Conservation (phyloP, 2,113 vertebrate species). For the Centropus bengalensis region DNA sequence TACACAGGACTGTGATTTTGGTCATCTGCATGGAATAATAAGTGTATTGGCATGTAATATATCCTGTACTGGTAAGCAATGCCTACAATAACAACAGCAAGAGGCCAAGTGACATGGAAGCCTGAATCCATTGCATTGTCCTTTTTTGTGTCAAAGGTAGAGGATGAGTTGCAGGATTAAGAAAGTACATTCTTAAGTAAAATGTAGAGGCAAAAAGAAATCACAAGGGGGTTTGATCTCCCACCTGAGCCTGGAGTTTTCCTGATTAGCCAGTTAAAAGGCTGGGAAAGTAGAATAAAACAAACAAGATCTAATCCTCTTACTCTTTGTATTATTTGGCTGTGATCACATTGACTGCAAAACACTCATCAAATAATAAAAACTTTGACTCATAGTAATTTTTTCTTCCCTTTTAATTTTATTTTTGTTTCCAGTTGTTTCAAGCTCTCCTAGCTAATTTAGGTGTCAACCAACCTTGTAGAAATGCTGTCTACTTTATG, state of each 20-base stretch:
- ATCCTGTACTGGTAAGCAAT: not conserved
- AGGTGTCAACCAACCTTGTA: not conserved
- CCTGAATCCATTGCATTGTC: not conserved
- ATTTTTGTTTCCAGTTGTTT: not conserved
- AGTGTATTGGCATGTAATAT: not conserved
- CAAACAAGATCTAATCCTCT: not conserved
- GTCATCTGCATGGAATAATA: not conserved
- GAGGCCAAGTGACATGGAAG: not conserved
- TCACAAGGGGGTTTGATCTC: not conserved
- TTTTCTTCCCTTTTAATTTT: not conserved
- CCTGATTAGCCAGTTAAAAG: not conserved
- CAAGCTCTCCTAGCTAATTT: not conserved
- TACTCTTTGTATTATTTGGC: not conserved
- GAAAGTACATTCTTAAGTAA: not conserved
- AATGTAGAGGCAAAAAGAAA: not conserved
- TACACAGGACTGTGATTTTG: not conserved
- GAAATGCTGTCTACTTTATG: conserved; percentile 37
- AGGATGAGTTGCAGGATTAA: not conserved
- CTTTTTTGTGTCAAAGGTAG: not conserved
- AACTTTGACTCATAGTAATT: not conserved
- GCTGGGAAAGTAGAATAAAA: not conserved
- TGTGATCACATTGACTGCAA: not conserved
- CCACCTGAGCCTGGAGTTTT: not conserved
- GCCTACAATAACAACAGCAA: not conserved
- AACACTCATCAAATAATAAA: not conserved